Percentiles rank a stretch among this genome's conserved stretches.
These are phyloP conservation scores for Circaetus cinerascens DNA, from an alignment of 2,113 vertebrate species.

Conservation along the genomic window DNA sequence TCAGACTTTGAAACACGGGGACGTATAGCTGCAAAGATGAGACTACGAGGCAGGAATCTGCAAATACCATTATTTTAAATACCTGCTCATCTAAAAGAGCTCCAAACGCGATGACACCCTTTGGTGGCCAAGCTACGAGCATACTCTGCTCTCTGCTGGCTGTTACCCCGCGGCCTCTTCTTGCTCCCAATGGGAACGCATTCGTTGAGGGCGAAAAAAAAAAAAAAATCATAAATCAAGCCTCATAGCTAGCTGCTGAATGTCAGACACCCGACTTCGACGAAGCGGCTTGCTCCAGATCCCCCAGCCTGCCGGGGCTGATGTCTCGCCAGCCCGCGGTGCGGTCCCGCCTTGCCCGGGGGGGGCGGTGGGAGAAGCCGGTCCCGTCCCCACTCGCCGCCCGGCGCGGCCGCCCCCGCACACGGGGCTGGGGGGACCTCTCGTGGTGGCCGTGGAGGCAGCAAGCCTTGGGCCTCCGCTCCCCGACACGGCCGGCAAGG, in stretches of 20 bases:
- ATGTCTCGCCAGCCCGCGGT: too few species aligned
- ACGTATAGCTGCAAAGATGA: not conserved
- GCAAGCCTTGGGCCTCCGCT: too few species aligned
- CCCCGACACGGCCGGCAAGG: too few species aligned
- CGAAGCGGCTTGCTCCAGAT: too few species aligned
- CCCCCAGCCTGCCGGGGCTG: too few species aligned
- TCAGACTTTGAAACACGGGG: not conserved
- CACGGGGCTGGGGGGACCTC: constrained; percentile 23
- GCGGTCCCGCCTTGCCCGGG: too few species aligned
- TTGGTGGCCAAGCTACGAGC: rapidly evolving
- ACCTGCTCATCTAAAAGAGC: not conserved
- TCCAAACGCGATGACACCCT: not conserved
- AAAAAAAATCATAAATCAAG: not conserved
- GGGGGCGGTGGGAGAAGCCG: too few species aligned
- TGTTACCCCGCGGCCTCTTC: not conserved
- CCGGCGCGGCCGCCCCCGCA: too few species aligned
- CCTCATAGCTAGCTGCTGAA: not conserved
- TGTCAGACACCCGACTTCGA: not conserved
- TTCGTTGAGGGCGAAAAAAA: rapidly evolving
- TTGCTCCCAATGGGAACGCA: not conserved
- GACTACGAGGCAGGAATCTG: not conserved
- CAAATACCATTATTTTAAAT: not conserved
- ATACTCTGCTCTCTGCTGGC: not conserved
- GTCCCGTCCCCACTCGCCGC: too few species aligned
- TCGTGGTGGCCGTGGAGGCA: not conserved